Percentiles rank a stretch among this genome's conserved stretches.
These are phyloP conservation scores for Antrozous pallidus DNA, from an alignment of 2,797 vertebrate species.

Conservation along the genomic window DNA sequence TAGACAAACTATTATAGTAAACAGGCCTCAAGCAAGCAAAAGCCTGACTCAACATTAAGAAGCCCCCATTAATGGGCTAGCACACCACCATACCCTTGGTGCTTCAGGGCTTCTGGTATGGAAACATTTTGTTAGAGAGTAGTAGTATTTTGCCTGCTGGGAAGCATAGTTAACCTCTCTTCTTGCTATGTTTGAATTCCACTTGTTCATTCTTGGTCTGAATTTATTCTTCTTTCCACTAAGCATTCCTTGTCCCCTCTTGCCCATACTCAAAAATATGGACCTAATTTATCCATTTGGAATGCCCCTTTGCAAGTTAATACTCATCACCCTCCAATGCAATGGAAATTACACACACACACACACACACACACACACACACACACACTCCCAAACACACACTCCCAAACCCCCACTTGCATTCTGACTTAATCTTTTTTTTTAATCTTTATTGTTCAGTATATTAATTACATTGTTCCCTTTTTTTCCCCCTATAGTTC, in stretches of 20 bases:
- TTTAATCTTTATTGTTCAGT: too few relatives aligned
- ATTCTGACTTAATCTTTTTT: background rate
- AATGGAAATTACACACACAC: background rate
- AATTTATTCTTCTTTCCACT: slow-evolving; percentile 5
- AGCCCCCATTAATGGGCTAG: background rate
- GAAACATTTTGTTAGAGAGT: background rate
- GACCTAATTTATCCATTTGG: background rate
- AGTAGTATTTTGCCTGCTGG: background rate
- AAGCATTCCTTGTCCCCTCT: background rate
- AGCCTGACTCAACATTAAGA: background rate
- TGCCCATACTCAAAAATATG: background rate
- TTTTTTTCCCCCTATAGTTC: too few relatives aligned
- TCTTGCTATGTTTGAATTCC: background rate
- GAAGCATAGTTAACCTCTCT: background rate
- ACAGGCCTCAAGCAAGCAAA: slow-evolving; percentile 16
- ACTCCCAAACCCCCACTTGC: background rate
- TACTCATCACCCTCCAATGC: background rate
- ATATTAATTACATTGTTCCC: too few relatives aligned
- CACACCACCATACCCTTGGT: background rate
- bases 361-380: background rate
- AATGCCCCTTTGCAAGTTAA: background rate
- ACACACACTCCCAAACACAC: too few relatives aligned
- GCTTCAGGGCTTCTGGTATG: background rate
- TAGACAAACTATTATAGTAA: background rate
- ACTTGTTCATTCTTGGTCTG: background rate